Evolutionary conservation across 2,888 invertebrate species (phyloP).

Genomic region (Drosophila seclusa): DNA sequence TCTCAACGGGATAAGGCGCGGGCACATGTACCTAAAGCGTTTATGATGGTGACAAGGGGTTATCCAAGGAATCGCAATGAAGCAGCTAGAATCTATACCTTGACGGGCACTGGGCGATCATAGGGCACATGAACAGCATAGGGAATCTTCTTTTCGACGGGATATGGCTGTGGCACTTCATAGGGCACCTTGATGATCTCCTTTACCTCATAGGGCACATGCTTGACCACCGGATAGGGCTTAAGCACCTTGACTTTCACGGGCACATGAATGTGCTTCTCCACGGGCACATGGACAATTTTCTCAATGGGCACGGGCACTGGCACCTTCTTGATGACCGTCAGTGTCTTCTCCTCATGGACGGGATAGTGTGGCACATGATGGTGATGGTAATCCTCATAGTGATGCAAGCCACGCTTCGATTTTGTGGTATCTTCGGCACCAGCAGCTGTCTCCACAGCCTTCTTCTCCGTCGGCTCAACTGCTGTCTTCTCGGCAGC

Average conservation of each 20-base stretch:
- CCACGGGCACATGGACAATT: conserved; percentile 88
- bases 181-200: conserved; percentile 92
- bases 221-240: conserved; percentile 90
- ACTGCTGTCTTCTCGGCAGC: conserved; percentile 85
- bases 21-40: conserved; percentile 86
- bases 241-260: conserved; percentile 89
- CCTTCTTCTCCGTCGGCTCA: conserved; percentile 77
- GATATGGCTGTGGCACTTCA: conserved; percentile 91
- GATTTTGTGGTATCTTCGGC: conserved; percentile 89
- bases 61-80: background rate
- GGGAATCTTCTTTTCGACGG: conserved; percentile 91
- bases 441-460: conserved; percentile 83
- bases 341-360: conserved; percentile 88
- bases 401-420: conserved; percentile 89
- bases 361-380: conserved; percentile 81
- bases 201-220: conserved; percentile 90
- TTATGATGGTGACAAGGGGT: background rate
- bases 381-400: conserved; percentile 84
- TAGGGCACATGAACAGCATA: conserved; percentile 90
- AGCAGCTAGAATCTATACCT: conserved; percentile 73
- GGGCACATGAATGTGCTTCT: conserved; percentile 88
- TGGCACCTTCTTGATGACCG: conserved; percentile 90
- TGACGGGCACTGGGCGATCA: conserved; percentile 91
- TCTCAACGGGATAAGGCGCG: conserved; percentile 89
- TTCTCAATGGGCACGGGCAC: conserved; percentile 90